Evolutionary conservation across 1,140 invertebrate species (phyloP).

Genomic region (Drosophila littoralis): DNA sequence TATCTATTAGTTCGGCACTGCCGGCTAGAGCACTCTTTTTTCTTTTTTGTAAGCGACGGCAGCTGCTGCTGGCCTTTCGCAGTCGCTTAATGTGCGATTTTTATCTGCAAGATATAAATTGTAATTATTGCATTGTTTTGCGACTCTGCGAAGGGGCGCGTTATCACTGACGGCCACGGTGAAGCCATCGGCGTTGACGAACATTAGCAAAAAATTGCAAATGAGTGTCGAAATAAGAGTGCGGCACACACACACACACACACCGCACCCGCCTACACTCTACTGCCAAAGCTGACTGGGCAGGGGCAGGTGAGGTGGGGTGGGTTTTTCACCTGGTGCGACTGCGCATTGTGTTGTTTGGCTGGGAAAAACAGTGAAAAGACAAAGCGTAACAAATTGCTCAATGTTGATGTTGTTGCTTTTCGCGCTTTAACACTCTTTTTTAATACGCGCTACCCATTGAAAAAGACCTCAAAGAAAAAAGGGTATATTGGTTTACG

Average conservation of each 20-base stretch:
- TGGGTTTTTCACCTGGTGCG: slow-evolving; percentile 63
- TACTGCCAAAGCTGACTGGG: neutral
- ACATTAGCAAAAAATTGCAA: slow-evolving; percentile 79
- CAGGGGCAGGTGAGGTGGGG: neutral
- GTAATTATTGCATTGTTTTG: slow-evolving; percentile 77
- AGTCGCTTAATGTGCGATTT: slow-evolving; percentile 77
- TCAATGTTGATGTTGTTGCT: slow-evolving; percentile 56
- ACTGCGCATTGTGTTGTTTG: slow-evolving; percentile 60
- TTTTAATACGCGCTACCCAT: neutral
- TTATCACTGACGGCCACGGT: slow-evolving; percentile 52
- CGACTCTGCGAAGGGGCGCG: slow-evolving; percentile 12
- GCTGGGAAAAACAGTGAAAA: slow-evolving; percentile 33
- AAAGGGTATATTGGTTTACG: no score
- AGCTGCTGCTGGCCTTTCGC: slow-evolving; percentile 43
- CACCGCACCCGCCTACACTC: neutral
- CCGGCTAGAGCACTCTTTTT: neutral
- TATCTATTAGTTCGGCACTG: no score
- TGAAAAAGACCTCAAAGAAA: no score
- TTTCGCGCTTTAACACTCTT: slow-evolving; percentile 78
- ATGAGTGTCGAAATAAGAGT: slow-evolving; percentile 75
- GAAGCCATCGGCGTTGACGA: slow-evolving; percentile 50
- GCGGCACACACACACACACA: slow-evolving; percentile 1
- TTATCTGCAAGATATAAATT: slow-evolving; percentile 77
- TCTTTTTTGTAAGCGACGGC: slow-evolving; percentile 41
- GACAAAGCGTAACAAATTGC: slow-evolving; percentile 80